Conservation (phyloP, 2,888 invertebrate species). For the Agriopis aurantiaria region DNA sequence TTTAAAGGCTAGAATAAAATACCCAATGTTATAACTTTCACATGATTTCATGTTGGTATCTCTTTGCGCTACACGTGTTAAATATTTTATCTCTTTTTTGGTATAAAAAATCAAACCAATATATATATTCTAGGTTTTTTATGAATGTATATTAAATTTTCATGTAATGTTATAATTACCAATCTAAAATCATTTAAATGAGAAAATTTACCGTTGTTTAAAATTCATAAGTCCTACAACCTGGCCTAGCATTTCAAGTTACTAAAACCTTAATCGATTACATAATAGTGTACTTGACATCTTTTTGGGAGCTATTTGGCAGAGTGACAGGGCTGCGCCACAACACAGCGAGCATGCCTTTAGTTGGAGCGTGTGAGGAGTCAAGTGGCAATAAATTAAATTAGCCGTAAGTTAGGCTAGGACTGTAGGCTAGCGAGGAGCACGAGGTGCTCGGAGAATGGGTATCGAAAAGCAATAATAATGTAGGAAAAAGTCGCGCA, state of each 20-base stretch:
- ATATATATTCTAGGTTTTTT: no score
- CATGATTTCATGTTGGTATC: no score
- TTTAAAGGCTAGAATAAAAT: no score
- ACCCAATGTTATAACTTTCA: no score
- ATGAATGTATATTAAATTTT: no score
- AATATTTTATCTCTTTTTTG: no score
- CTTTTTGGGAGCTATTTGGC: background rate
- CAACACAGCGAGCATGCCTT: constrained; percentile 75
- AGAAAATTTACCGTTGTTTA: no score
- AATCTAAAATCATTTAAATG: no score
- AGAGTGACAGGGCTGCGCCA: constrained; percentile 61
- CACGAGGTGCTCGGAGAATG: constrained; percentile 84
- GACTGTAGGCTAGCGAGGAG: constrained; percentile 70
- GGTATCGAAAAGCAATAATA: constrained; percentile 87
- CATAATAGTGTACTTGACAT: background rate
- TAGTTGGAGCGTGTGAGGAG: constrained; percentile 75
- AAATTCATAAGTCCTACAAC: no score
- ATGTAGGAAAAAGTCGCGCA: constrained; percentile 82
- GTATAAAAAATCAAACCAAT: no score
- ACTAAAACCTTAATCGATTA: background rate
- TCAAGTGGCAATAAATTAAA: constrained; percentile 82
- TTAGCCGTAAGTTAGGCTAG: constrained; percentile 71
- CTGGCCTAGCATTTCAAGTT: background rate
- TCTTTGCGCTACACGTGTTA: no score
- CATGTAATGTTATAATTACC: no score